phyloP scores from a whole-genome alignment of 2,888 invertebrate genomes.

The Dasysyrphus tricinctus region DNA sequence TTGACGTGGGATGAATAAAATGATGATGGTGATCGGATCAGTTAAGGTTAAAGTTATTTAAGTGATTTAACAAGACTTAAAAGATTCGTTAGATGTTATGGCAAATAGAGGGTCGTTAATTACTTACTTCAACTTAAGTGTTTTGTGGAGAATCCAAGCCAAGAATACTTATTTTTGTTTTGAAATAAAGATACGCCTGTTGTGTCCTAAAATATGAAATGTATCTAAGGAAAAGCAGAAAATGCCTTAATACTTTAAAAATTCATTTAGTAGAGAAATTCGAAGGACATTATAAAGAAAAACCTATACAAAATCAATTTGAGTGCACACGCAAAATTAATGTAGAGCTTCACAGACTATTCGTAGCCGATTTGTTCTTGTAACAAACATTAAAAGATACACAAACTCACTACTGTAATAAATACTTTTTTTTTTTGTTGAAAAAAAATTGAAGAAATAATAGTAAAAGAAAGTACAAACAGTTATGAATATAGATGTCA shows the following conservation, averaged over 20 bases:
- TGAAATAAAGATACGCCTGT: not conserved
- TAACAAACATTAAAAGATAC: not conserved
- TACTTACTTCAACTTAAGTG: not conserved
- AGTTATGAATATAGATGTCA: conserved; percentile 68
- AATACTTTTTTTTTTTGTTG: conserved; percentile 4
- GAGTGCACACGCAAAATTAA: not conserved
- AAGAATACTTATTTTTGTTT: not conserved
- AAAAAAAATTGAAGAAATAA: conserved; percentile 42
- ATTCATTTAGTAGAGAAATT: not conserved
- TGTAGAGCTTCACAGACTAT: not conserved
- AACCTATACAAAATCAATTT: not conserved
- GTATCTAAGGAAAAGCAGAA: not conserved
- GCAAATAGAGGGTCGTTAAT: not conserved
- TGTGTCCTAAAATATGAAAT: not conserved
- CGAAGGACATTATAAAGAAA: not conserved
- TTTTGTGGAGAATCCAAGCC: not conserved
- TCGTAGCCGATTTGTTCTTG: not conserved
- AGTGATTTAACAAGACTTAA: conserved; percentile 4
- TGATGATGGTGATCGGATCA: conserved; percentile 23
- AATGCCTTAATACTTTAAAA: not conserved
- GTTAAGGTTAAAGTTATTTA: conserved; percentile 11
- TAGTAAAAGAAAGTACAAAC: conserved; percentile 73
- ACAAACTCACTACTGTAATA: not conserved
- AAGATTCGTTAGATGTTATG: not conserved
- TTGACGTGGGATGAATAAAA: conserved; percentile 11